phyloP scores from a whole-genome alignment of 1,140 invertebrate species.

The Drosophila ficusphila region DNA sequence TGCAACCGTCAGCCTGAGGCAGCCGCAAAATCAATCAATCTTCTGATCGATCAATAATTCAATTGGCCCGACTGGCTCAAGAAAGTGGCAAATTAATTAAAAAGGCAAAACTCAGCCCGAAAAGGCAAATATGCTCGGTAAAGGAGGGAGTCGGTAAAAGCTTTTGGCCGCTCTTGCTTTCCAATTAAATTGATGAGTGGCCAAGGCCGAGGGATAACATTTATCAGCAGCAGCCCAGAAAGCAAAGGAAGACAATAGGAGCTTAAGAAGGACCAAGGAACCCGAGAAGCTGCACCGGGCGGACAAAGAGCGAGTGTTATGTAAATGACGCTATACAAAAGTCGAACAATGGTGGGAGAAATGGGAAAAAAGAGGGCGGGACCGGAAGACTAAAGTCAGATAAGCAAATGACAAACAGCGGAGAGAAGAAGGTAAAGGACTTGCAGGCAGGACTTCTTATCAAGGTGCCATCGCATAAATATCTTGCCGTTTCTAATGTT shows the following conservation, averaged over 20 bases:
- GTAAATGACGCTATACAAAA: constrained; percentile 58
- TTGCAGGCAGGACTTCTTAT: constrained; percentile 13
- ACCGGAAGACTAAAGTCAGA: constrained; percentile 43
- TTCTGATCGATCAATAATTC: constrained; percentile 60
- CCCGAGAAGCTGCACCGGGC: constrained; percentile 23
- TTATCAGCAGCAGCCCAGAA: constrained; percentile 13
- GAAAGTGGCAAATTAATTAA: constrained; percentile 68
- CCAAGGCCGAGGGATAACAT: constrained; percentile 25
- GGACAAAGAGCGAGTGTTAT: constrained; percentile 44
- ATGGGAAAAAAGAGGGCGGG: constrained; percentile 10
- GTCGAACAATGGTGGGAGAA: constrained; percentile 19
- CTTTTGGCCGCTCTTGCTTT: constrained; percentile 21
- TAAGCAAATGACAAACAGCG: constrained; percentile 77
- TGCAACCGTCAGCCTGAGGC: constrained; percentile 27
- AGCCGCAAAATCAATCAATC: constrained; percentile 63
- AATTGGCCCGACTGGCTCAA: constrained; percentile 12
- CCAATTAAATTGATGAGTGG: constrained; percentile 75
- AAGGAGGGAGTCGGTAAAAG: constrained; percentile 38
- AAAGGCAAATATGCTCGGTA: constrained; percentile 44
- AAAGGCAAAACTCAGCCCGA: constrained; percentile 45
- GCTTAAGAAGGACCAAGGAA: constrained; percentile 29
- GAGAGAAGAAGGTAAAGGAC: constrained; percentile 11
- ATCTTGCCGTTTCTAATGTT: neutral
- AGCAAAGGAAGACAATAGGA: constrained; percentile 24
- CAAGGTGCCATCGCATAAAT: neutral